A percentile compares a stretch with the other conserved stretches of the same genome.
Conservation (phyloP, 2,888 invertebrate genomes). For the Frankliniella intonsa region DNA sequence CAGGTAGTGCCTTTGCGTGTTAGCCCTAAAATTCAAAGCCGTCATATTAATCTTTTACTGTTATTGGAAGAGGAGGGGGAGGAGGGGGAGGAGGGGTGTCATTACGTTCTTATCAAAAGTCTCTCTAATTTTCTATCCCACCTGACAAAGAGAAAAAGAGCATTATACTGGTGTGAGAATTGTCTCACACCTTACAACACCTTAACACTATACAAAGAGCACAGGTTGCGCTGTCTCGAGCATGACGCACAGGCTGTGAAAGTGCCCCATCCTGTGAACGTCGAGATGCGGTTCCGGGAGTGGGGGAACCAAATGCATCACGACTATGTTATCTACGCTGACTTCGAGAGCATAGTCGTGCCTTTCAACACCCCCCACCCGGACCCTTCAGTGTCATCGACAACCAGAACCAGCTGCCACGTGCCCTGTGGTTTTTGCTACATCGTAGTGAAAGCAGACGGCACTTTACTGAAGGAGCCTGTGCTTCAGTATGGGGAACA, state of each 20-base stretch:
- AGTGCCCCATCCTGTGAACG: neutral
- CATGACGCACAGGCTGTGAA: neutral
- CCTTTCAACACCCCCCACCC: neutral
- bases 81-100: neutral
- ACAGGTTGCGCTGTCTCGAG: neutral
- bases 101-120: neutral
- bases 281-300: neutral
- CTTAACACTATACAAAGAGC: neutral
- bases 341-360: neutral
- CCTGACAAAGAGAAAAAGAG: neutral
- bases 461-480: no score
- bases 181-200: neutral
- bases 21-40: neutral
- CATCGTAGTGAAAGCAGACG: neutral
- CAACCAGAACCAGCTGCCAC: neutral
- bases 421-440: neutral
- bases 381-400: neutral
- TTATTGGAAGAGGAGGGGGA: neutral
- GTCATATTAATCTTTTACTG: neutral
- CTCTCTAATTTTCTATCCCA: neutral
- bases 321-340: slow-evolving; percentile 6
- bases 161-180: neutral
- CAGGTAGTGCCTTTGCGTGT: neutral
- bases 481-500: no score
- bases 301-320: neutral